phyloP scores from a whole-genome alignment of 2,797 vertebrate genomes.

The Enteromius thamalakanensis region DNA sequence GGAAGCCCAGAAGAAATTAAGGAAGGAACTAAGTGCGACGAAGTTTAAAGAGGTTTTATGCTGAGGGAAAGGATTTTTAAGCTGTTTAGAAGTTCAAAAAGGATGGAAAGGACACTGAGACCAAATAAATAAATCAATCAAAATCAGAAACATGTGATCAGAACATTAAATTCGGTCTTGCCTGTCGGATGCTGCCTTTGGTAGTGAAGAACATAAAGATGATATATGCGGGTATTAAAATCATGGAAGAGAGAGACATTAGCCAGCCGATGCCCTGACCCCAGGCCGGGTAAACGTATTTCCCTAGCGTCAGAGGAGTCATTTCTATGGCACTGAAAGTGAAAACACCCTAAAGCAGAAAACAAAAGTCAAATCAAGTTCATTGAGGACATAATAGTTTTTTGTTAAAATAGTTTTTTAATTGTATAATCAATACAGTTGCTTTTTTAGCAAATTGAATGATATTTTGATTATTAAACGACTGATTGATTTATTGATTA shows the following conservation, averaged over 20 bases:
- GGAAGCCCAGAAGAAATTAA: neutral
- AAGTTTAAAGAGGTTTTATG: neutral
- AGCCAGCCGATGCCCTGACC: conserved; percentile 88
- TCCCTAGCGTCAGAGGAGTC: conserved; percentile 87
- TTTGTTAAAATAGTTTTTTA: neutral
- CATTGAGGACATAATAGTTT: neutral
- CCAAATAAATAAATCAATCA: neutral
- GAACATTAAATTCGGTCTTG: conserved; percentile 44
- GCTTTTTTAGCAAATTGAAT: neutral
- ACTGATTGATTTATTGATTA: neutral
- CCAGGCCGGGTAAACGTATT: conserved; percentile 86
- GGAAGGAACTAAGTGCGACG: neutral
- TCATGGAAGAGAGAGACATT: conserved; percentile 91
- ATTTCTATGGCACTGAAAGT: conserved; percentile 91
- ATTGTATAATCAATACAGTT: neutral
- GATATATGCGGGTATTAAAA: conserved; percentile 86
- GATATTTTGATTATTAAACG: neutral
- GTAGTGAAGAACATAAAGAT: conserved; percentile 82
- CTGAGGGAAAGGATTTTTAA: neutral
- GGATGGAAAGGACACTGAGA: neutral
- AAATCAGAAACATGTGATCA: neutral
- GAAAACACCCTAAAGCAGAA: conserved; percentile 82
- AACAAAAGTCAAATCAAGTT: conserved; percentile 28
- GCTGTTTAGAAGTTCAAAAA: neutral
- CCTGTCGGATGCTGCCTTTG: conserved; percentile 81